Evolutionary conservation across 2,113 vertebrate genomes (phyloP).

Genomic region (Hepsetus odoe): DNA sequence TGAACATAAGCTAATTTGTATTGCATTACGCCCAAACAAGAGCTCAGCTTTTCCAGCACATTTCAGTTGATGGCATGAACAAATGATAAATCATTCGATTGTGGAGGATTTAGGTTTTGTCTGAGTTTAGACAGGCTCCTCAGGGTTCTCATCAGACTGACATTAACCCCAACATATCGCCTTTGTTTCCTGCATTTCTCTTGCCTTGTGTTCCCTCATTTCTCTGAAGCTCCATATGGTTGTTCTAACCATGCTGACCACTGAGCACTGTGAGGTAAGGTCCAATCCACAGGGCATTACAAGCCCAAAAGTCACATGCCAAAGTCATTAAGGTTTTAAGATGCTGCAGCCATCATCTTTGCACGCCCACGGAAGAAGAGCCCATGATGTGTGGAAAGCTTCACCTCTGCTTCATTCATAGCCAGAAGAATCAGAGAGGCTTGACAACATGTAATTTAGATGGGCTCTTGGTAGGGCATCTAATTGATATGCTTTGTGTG

Average conservation of each 20-base stretch:
- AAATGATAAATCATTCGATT: background rate
- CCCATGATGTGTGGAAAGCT: background rate
- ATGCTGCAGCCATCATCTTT: background rate
- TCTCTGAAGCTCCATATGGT: background rate
- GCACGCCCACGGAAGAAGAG: background rate
- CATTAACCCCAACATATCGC: background rate
- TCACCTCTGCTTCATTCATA: background rate
- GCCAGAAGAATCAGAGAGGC: conserved; percentile 1
- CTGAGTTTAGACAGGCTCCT: background rate
- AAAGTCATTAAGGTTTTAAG: background rate
- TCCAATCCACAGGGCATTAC: background rate
- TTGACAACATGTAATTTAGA: conserved; percentile 22
- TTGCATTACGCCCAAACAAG: background rate
- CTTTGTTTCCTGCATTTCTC: background rate
- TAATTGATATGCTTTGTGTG: conserved; percentile 68
- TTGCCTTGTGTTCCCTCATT: background rate
- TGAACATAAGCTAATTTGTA: background rate
- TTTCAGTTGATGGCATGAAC: background rate
- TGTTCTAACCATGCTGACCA: background rate
- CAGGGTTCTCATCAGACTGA: background rate
- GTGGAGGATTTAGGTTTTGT: background rate
- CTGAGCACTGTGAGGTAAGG: background rate
- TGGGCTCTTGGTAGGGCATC: conserved; percentile 56
- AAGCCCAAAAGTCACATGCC: background rate
- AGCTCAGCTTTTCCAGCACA: background rate